Conservation (phyloP, 2,797 vertebrate species). For the Acipenser ruthenus region DNA sequence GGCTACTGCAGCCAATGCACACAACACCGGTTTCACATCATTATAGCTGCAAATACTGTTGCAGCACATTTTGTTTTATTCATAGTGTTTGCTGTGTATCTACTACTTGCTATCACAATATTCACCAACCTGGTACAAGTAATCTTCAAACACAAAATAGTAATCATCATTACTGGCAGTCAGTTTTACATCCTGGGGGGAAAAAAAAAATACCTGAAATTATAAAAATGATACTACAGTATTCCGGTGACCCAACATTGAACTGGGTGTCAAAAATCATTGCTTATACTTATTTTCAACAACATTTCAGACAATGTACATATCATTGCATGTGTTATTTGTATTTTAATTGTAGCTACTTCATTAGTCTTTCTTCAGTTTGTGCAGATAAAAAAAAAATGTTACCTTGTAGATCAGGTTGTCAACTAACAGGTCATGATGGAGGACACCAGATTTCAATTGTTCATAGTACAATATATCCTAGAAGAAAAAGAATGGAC, state of each 20-base stretch:
- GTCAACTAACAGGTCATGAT: constrained; percentile 90
- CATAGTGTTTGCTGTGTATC: too few relatives aligned
- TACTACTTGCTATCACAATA: too few relatives aligned
- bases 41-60: too few relatives aligned
- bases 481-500: constrained; percentile 50
- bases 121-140: constrained; percentile 85
- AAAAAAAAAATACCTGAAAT: not conserved
- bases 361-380: constrained; percentile 4
- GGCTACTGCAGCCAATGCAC: too few relatives aligned
- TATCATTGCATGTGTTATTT: not conserved
- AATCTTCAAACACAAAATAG: constrained; percentile 99
- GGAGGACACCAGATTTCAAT: constrained; percentile 91
- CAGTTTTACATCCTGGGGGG: constrained; percentile 86
- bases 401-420: constrained; percentile 94
- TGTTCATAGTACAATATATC: constrained; percentile 91
- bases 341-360: too few relatives aligned
- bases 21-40: too few relatives aligned
- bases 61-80: too few relatives aligned
- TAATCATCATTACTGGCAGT: constrained; percentile 98
- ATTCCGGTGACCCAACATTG: not conserved
- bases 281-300: constrained; percentile 2
- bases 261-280: not conserved
- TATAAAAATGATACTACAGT: too few relatives aligned
- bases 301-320: not conserved
- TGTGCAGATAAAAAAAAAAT: constrained; percentile 23